Evolutionary conservation across 2,797 vertebrate genomes (phyloP).

Genomic region (Staurois parvus): DNA sequence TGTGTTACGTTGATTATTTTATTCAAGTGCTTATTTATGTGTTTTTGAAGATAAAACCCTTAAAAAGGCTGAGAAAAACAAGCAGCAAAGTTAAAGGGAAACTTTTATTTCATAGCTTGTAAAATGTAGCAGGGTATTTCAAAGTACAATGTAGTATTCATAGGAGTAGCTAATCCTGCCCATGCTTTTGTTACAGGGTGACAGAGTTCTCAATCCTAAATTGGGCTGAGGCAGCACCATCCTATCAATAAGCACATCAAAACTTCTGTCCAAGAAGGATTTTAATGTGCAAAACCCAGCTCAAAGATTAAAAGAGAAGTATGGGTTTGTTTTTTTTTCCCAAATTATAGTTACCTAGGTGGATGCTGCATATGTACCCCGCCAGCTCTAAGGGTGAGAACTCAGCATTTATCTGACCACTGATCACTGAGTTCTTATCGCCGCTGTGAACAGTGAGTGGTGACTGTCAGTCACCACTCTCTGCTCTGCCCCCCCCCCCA

Average conservation of each 20-base stretch:
- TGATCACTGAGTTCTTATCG: too few relatives aligned
- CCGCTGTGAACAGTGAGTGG: too few relatives aligned
- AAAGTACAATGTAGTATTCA: neutral
- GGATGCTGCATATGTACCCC: too few relatives aligned
- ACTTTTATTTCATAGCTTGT: neutral
- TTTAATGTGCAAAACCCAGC: too few relatives aligned
- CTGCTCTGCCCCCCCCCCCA: too few relatives aligned
- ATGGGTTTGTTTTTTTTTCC: too few relatives aligned
- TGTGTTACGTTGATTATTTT: neutral
- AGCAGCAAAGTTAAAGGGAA: neutral
- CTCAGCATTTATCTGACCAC: too few relatives aligned
- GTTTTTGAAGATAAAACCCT: slow-evolving; percentile 29
- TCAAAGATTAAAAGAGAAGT: too few relatives aligned
- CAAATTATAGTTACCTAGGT: too few relatives aligned
- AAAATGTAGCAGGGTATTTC: neutral
- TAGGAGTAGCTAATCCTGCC: neutral
- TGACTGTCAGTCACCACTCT: too few relatives aligned
- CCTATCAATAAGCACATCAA: neutral
- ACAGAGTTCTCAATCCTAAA: neutral
- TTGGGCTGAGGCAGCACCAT: neutral
- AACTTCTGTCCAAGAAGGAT: too few relatives aligned
- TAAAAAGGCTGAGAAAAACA: slow-evolving; percentile 5
- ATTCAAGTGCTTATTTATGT: slow-evolving; percentile 29
- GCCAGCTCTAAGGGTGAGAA: too few relatives aligned
- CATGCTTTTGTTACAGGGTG: neutral